These are phyloP conservation scores for Hypanus sabinus DNA, from an alignment of 2,113 vertebrate genomes.

Conservation along the genomic window DNA sequence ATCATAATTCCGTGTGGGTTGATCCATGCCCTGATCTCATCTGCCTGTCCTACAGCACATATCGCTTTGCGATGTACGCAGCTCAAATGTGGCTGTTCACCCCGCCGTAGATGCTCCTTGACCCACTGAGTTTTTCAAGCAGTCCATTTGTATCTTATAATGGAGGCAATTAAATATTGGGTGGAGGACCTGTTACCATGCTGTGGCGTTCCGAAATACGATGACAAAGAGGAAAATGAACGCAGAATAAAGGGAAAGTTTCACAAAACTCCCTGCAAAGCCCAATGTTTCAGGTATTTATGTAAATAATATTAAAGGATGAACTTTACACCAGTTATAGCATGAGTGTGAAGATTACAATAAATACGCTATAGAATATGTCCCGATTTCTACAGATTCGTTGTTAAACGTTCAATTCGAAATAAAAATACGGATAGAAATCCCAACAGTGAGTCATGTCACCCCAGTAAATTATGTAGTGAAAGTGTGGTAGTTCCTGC, in stretches of 20 bases:
- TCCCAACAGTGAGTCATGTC: background rate
- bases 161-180: background rate
- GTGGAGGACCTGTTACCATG: too few species aligned
- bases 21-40: too few species aligned
- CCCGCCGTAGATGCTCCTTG: too few species aligned
- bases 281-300: constrained; percentile 30
- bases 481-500: background rate
- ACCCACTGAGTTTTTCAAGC: too few species aligned
- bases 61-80: too few species aligned
- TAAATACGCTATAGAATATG: background rate
- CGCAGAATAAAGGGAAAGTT: background rate
- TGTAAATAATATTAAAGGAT: constrained; percentile 35
- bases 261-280: constrained; percentile 16
- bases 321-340: constrained; percentile 9
- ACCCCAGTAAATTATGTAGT: background rate
- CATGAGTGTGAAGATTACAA: constrained; percentile 26
- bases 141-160: too few species aligned
- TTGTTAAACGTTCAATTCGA: background rate
- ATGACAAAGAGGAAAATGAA: background rate
- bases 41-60: too few species aligned
- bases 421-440: background rate
- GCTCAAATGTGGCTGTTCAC: too few species aligned
- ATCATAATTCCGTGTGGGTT: too few species aligned
- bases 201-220: background rate
- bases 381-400: background rate